Percentiles rank a stretch among this genome's conserved stretches.
Evolutionary conservation across 2,113 vertebrate genomes (phyloP).

Genomic region (Redunca redunca): DNA sequence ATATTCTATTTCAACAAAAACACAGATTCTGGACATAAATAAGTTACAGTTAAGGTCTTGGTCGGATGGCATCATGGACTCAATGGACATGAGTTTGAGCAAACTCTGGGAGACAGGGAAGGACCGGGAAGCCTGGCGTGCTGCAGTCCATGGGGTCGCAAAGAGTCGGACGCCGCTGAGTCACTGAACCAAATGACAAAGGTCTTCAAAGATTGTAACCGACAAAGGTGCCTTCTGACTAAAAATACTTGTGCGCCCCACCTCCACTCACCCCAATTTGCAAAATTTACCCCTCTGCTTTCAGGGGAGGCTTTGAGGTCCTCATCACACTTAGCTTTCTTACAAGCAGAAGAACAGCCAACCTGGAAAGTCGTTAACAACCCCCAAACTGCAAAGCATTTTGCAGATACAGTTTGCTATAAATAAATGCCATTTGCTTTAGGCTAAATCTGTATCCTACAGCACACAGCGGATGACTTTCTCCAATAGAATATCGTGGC

Average conservation of each 20-base stretch:
- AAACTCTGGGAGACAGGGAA: neutral
- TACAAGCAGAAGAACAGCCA: neutral
- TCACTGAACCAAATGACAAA: neutral
- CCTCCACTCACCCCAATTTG: neutral
- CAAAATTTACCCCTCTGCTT: neutral
- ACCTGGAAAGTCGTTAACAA: slow-evolving; percentile 51
- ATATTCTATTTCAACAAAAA: neutral
- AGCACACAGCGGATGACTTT: slow-evolving; percentile 47
- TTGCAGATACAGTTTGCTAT: slow-evolving; percentile 66
- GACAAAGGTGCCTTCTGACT: neutral
- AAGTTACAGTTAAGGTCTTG: neutral
- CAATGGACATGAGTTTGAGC: neutral
- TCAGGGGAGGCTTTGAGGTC: neutral
- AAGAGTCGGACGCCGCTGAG: neutral
- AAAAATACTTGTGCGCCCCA: neutral
- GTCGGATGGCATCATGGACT: neutral
- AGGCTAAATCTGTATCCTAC: slow-evolving; percentile 65
- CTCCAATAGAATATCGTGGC: slow-evolving; percentile 7
- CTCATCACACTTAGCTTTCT: neutral
- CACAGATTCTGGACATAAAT: neutral
- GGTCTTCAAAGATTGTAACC: neutral
- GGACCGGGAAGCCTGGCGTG: neutral
- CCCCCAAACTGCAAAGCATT: slow-evolving; percentile 53
- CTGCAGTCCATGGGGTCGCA: neutral
- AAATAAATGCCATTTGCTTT: slow-evolving; percentile 71